Conservation (phyloP, 2,113 vertebrate species). For the Pterocles burchelli region DNA sequence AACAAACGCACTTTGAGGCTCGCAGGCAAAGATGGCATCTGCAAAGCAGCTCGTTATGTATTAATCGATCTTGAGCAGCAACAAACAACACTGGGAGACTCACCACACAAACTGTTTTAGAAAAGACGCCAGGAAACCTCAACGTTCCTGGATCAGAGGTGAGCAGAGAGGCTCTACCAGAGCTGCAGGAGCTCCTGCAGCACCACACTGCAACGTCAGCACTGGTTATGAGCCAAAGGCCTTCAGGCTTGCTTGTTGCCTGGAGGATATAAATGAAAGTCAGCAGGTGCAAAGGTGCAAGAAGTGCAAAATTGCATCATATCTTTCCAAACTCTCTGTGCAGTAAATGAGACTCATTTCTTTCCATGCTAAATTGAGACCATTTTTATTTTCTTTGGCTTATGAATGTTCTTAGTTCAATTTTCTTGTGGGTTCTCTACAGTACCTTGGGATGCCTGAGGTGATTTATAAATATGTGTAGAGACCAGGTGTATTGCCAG, state of each 20-base stretch:
- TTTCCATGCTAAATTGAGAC: background rate
- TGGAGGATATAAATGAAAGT: slow-evolving; percentile 65
- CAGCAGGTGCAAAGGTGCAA: slow-evolving; percentile 64
- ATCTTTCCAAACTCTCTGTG: slow-evolving; percentile 18
- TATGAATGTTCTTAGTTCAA: slow-evolving; percentile 8
- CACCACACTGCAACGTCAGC: slow-evolving; percentile 26
- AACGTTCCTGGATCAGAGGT: background rate
- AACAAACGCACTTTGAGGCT: accelerated
- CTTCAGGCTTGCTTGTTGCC: slow-evolving; percentile 60
- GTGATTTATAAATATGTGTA: slow-evolving; percentile 70
- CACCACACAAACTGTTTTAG: background rate
- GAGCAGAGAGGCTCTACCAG: background rate
- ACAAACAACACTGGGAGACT: background rate
- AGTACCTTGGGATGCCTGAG: slow-evolving; percentile 44
- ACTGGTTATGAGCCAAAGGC: slow-evolving; percentile 46
- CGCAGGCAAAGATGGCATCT: background rate
- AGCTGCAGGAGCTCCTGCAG: background rate
- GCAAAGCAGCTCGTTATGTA: background rate
- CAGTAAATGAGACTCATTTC: slow-evolving; percentile 24
- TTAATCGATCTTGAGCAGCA: background rate
- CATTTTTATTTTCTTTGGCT: slow-evolving; percentile 37
- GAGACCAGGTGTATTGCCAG: slow-evolving; percentile 71
- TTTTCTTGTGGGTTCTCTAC: slow-evolving; percentile 5
- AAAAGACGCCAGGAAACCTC: background rate
- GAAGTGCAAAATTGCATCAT: slow-evolving; percentile 35